Percentiles rank a stretch among this genome's conserved stretches.
Evolutionary conservation across 2,797 vertebrate genomes (phyloP).

Genomic region (Anableps anableps): DNA sequence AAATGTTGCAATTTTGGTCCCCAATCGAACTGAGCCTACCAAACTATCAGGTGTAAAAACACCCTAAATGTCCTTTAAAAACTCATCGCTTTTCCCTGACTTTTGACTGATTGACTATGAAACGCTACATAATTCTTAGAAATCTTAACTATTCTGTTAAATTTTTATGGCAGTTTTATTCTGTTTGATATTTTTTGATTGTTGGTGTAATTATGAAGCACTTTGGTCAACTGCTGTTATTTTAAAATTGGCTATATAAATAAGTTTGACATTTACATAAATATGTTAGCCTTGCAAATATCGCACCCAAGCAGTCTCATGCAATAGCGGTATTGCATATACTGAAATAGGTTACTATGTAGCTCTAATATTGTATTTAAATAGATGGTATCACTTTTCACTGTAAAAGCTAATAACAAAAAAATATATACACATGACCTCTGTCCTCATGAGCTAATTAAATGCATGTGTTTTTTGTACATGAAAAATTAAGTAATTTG

Average conservation of each 20-base stretch:
- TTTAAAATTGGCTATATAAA: too few species aligned
- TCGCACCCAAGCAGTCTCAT: background rate
- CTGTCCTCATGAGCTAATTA: background rate
- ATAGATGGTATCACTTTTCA: background rate
- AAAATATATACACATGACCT: background rate
- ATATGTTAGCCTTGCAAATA: background rate
- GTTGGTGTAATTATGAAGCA: too few species aligned
- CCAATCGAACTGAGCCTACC: too few species aligned
- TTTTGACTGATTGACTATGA: background rate
- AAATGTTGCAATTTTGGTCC: too few species aligned
- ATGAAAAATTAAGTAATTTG: background rate
- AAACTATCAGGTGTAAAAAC: too few species aligned
- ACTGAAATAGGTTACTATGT: background rate
- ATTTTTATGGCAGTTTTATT: background rate
- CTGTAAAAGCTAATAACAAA: background rate
- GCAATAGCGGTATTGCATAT: too few species aligned
- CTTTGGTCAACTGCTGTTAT: too few species aligned
- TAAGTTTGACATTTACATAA: too few species aligned
- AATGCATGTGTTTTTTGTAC: background rate
- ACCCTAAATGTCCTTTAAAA: background rate
- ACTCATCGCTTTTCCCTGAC: background rate
- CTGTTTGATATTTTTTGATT: too few species aligned
- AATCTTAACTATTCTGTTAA: too few species aligned
- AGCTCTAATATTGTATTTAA: background rate
- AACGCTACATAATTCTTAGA: background rate